Evolutionary conservation across 1,140 invertebrate species (phyloP).

Genomic region (Drosophila lowei): DNA sequence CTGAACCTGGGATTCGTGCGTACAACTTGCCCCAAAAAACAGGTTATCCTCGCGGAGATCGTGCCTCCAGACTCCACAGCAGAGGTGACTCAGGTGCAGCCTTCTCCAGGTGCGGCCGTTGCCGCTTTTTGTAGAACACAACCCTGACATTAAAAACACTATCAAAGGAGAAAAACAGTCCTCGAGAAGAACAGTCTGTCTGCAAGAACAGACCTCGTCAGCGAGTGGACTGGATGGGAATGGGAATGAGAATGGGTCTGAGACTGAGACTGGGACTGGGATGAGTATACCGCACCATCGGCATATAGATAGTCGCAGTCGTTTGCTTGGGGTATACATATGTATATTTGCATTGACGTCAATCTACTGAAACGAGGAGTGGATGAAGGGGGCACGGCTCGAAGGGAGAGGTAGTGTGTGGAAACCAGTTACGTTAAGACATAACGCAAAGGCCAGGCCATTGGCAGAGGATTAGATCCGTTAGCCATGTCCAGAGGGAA

Average conservation of each 20-base stretch:
- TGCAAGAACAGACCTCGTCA: not conserved
- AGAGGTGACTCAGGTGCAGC: constrained; percentile 59
- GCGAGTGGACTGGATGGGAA: no score
- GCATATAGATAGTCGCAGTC: constrained; percentile 38
- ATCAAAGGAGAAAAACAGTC: constrained; percentile 3
- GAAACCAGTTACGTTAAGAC: constrained; percentile 40
- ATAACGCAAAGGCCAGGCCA: constrained; percentile 17
- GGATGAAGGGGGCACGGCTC: constrained; percentile 1
- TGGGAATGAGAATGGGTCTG: no score
- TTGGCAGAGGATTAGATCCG: constrained; percentile 34
- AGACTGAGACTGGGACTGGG: no score
- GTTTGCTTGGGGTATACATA: constrained; percentile 7
- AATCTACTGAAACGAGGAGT: constrained; percentile 42
- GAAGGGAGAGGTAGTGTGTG: constrained; percentile 2
- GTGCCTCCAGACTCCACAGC: constrained; percentile 1
- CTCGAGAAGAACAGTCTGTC: constrained; percentile 22
- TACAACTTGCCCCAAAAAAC: constrained; percentile 43
- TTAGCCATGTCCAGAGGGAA: constrained; percentile 2
- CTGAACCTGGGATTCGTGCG: constrained; percentile 35
- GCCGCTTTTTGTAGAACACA: constrained; percentile 58
- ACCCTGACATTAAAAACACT: constrained; percentile 68
- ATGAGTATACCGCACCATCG: constrained; percentile 9
- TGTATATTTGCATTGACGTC: constrained; percentile 78
- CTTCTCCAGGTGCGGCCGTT: constrained; percentile 4
- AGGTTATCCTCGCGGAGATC: constrained; percentile 48